Conservation (phyloP, 1,140 invertebrate species). For the Pentalonia nigronervosa region DNA sequence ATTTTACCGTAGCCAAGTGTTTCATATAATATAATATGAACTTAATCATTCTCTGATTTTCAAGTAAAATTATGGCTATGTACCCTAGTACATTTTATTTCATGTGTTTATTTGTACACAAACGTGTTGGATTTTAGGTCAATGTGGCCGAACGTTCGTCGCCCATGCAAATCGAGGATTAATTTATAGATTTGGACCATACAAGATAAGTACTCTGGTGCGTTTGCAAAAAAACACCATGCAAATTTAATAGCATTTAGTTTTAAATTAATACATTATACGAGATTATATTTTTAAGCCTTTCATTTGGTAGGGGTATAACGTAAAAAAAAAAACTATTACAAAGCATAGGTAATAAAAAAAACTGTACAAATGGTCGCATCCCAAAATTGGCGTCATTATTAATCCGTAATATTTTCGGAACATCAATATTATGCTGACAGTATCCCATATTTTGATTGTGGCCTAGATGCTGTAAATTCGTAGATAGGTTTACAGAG, state of each 20-base stretch:
- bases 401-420: neutral
- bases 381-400: neutral
- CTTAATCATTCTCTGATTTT: too few relatives aligned
- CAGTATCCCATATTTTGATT: neutral
- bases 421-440: slow-evolving; percentile 18
- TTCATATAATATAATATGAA: too few relatives aligned
- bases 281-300: neutral
- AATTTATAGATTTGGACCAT: neutral
- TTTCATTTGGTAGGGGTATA: neutral
- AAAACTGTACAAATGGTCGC: neutral
- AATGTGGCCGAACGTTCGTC: too few relatives aligned
- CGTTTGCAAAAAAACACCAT: neutral
- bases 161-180: too few relatives aligned
- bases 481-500: neutral
- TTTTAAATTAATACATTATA: neutral
- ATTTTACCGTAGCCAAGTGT: too few relatives aligned
- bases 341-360: neutral
- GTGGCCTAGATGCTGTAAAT: neutral
- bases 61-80: too few relatives aligned
- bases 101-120: too few relatives aligned
- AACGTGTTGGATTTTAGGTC: too few relatives aligned
- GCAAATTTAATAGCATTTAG: neutral
- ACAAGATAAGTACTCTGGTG: neutral
- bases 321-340: neutral
- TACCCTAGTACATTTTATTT: too few relatives aligned